Conservation (phyloP, 2,797 vertebrate species). For the Lindbergichthys nudifrons region DNA sequence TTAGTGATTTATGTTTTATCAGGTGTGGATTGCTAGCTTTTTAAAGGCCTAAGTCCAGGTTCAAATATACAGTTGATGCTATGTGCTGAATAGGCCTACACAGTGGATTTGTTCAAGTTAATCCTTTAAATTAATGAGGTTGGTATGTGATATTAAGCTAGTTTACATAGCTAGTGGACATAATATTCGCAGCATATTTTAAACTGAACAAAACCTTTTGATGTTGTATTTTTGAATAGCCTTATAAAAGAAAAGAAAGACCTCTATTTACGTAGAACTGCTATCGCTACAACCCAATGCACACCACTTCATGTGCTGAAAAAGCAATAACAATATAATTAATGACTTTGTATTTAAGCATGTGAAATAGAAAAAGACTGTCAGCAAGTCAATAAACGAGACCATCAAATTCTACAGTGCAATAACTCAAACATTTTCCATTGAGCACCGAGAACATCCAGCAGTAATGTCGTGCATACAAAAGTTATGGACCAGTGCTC, state of each 20-base stretch:
- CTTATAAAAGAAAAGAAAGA: background rate
- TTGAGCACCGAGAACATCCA: background rate
- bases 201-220: too few relatives aligned
- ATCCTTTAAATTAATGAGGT: too few relatives aligned
- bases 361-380: background rate
- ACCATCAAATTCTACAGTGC: constrained; percentile 1
- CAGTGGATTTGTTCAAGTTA: too few relatives aligned
- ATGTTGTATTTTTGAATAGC: background rate
- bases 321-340: background rate
- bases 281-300: background rate
- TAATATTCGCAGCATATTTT: background rate
- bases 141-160: background rate
- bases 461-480: constrained; percentile 40
- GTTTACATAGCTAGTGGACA: background rate
- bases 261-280: background rate
- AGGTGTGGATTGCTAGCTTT: background rate
- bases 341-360: background rate
- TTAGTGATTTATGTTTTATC: background rate
- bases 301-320: background rate
- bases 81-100: background rate
- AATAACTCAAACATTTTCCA: constrained; percentile 19
- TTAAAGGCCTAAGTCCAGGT: background rate
- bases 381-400: background rate
- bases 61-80: background rate
- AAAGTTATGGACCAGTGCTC: constrained; percentile 43